Conservation (phyloP, 2,113 vertebrate genomes). For the Ascaphus truei region DNA sequence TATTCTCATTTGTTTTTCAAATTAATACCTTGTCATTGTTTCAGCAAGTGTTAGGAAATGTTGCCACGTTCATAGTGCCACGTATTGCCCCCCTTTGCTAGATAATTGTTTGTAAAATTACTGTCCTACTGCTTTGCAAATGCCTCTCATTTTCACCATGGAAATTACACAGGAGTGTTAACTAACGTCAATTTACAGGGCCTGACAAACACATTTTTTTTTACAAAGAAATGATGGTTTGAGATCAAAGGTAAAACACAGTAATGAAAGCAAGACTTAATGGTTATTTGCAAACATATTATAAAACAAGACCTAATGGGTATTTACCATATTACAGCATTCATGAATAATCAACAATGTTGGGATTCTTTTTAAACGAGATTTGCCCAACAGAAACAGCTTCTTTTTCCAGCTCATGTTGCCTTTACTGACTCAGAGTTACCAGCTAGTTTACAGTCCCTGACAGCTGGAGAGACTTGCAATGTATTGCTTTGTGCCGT, state of each 20-base stretch:
- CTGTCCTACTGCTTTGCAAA: slow-evolving; percentile 72
- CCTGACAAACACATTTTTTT: slow-evolving; percentile 78
- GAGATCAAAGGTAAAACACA: slow-evolving; percentile 76
- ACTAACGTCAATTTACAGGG: slow-evolving; percentile 85
- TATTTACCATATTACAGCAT: slow-evolving; percentile 66
- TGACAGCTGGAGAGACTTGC: no score
- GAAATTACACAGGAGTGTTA: slow-evolving; percentile 82
- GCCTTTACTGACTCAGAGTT: slow-evolving; percentile 36
- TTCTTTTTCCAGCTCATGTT: slow-evolving; percentile 20
- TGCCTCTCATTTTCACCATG: slow-evolving; percentile 88
- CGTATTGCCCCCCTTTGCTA: slow-evolving; percentile 69
- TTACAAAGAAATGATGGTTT: slow-evolving; percentile 75
- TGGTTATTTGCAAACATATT: slow-evolving; percentile 69
- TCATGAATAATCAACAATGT: slow-evolving; percentile 60
- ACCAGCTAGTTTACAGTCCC: slow-evolving; percentile 32
- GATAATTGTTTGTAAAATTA: slow-evolving; percentile 79
- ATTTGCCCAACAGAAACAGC: slow-evolving; percentile 56
- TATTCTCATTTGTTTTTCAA: slow-evolving; percentile 81
- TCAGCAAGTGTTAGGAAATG: slow-evolving; percentile 75
- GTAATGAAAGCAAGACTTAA: slow-evolving; percentile 71
- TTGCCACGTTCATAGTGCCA: slow-evolving; percentile 69
- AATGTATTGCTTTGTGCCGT: no score
- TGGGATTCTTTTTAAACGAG: slow-evolving; percentile 70
- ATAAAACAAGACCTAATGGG: slow-evolving; percentile 45
- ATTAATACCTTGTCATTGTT: slow-evolving; percentile 90